These are phyloP conservation scores for Ophthalmolycus amberensis DNA, from an alignment of 2,113 vertebrate genomes.

Conservation along the genomic window DNA sequence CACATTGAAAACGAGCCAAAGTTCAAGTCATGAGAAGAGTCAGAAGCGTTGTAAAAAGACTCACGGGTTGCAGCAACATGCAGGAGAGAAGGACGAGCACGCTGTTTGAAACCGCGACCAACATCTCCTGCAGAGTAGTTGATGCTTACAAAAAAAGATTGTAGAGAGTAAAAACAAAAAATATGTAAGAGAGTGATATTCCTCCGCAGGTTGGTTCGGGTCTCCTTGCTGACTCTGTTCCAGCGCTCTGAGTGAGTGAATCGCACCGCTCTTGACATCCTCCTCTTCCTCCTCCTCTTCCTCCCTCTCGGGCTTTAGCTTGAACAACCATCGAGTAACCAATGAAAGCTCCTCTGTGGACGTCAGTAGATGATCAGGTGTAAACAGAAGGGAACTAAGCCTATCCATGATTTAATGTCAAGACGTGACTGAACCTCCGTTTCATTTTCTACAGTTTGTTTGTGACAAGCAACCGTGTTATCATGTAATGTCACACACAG, in stretches of 20 bases:
- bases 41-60: constrained; percentile 39
- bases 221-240: constrained; percentile 15
- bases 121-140: constrained; percentile 37
- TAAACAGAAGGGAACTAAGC: neutral
- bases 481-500: neutral
- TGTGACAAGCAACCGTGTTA: neutral
- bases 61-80: constrained; percentile 64
- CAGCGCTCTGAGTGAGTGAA: constrained; percentile 38
- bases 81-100: constrained; percentile 50
- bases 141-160: neutral
- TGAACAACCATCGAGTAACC: constrained; percentile 49
- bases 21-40: constrained; percentile 27
- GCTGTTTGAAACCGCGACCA: constrained; percentile 12
- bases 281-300: constrained; percentile 26
- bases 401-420: neutral
- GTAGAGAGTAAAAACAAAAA: neutral
- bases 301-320: constrained; percentile 35
- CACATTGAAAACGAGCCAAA: neutral
- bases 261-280: constrained; percentile 14
- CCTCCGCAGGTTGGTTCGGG: neutral
- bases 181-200: constrained; percentile 5
- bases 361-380: constrained; percentile 23
- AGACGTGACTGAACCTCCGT: neutral
- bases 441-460: neutral
- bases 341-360: constrained; percentile 36